Evolutionary conservation across 2,888 invertebrate species (phyloP).

Genomic region (Argyresthia albistria): DNA sequence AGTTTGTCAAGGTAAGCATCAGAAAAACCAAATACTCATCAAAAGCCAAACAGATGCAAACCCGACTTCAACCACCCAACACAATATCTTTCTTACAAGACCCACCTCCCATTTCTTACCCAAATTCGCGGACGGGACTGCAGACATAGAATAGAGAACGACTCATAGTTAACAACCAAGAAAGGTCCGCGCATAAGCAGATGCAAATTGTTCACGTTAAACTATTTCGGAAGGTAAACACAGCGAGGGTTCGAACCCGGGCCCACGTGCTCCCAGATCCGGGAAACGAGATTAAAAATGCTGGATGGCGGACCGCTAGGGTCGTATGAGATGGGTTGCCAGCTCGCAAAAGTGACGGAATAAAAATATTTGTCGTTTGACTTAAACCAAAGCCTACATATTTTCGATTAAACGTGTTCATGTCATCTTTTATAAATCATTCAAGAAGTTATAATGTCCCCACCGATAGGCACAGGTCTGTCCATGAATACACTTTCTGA

Average conservation of each 20-base stretch:
- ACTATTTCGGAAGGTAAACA: slow-evolving; percentile 73
- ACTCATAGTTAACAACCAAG: slow-evolving; percentile 63
- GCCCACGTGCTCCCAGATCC: slow-evolving; percentile 62
- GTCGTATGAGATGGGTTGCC: slow-evolving; percentile 32
- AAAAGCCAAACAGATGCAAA: no score
- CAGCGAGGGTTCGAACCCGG: slow-evolving; percentile 37
- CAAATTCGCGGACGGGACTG: slow-evolving; percentile 15
- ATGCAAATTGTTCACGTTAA: slow-evolving; percentile 72
- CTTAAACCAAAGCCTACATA: no score
- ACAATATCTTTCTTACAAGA: slow-evolving; percentile 3
- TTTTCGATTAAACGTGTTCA: no score
- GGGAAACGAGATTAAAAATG: slow-evolving; percentile 68
- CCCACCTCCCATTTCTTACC: slow-evolving; percentile 15
- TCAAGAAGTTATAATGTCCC: no score
- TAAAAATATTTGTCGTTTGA: no score
- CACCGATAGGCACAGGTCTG: no score
- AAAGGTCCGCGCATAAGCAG: slow-evolving; percentile 65
- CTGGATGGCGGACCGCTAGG: slow-evolving; percentile 55
- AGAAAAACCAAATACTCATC: no score
- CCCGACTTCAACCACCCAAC: neutral
- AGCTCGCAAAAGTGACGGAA: no score
- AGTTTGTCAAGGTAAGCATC: no score
- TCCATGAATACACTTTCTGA: no score
- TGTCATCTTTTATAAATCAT: no score
- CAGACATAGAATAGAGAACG: slow-evolving; percentile 16